Evolutionary conservation across 2,888 invertebrate genomes (phyloP).

Genomic region (Cotesia congregata): DNA sequence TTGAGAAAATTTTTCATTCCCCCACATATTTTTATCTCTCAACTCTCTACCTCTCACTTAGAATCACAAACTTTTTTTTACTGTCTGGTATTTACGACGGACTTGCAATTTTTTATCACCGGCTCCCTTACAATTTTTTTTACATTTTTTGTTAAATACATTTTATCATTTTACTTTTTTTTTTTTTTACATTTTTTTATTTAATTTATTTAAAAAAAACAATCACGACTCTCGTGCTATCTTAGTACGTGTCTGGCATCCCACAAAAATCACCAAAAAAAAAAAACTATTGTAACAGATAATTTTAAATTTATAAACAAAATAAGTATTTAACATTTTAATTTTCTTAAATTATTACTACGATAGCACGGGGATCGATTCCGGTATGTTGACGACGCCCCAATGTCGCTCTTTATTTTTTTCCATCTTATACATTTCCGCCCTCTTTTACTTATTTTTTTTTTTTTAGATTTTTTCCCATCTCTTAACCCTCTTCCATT

Average conservation of each 20-base stretch:
- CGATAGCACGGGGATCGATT: constrained; percentile 20
- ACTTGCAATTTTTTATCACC: constrained; percentile 21
- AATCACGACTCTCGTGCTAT: neutral
- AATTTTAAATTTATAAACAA: neutral
- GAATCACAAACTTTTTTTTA: constrained; percentile 5
- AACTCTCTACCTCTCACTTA: constrained; percentile 3
- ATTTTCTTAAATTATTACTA: neutral
- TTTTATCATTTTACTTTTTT: constrained; percentile 20
- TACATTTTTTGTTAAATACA: constrained; percentile 16
- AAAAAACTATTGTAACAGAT: neutral
- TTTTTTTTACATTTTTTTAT: neutral
- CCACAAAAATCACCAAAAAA: neutral
- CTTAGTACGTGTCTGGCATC: constrained; percentile 1
- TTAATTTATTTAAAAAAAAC: constrained; percentile 21
- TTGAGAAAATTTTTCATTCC: constrained; percentile 15
- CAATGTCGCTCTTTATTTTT: constrained; percentile 9
- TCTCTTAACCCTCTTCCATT: neutral
- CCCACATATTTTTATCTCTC: neutral
- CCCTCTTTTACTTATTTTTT: neutral
- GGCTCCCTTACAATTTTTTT: neutral
- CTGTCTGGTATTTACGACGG: constrained; percentile 19
- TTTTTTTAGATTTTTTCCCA: constrained; percentile 11
- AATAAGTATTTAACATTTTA: neutral
- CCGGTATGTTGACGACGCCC: constrained; percentile 26
- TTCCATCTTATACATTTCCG: neutral